Conservation (phyloP, 2,888 invertebrate genomes). For the Slavum lentiscoides region DNA sequence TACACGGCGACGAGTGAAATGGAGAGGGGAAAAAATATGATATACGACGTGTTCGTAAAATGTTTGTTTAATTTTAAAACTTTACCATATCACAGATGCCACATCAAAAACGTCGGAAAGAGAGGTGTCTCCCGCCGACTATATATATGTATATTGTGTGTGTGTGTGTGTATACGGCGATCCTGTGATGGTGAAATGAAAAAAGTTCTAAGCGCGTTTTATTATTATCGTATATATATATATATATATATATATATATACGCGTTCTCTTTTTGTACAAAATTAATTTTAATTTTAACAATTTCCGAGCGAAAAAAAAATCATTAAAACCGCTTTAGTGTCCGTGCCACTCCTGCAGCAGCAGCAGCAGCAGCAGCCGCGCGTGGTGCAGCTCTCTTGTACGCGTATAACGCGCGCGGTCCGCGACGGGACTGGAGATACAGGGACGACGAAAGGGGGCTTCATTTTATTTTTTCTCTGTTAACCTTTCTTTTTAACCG, state of each 20-base stretch:
- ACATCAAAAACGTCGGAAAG: conserved; percentile 44
- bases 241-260: neutral
- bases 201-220: conserved; percentile 52
- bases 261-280: conserved; percentile 50
- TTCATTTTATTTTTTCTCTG: conserved; percentile 53
- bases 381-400: neutral
- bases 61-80: conserved; percentile 54
- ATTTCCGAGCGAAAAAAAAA: conserved; percentile 52
- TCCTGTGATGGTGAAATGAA: conserved; percentile 43
- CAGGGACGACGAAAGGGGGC: neutral
- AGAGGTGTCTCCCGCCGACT: conserved; percentile 43
- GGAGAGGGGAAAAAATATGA: conserved; percentile 31
- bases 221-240: conserved; percentile 30
- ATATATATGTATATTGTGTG: neutral
- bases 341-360: neutral
- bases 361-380: neutral
- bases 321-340: conserved; percentile 52
- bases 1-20: neutral
- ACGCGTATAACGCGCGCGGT: too few species aligned
- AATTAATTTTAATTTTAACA: conserved; percentile 54
- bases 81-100: conserved; percentile 54
- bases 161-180: neutral
- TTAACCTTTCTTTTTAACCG: conserved; percentile 53
- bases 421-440: neutral
- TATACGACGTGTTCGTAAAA: conserved; percentile 53